These are phyloP conservation scores for Puma concolor DNA, from an alignment of 2,113 vertebrate genomes.

Conservation along the genomic window DNA sequence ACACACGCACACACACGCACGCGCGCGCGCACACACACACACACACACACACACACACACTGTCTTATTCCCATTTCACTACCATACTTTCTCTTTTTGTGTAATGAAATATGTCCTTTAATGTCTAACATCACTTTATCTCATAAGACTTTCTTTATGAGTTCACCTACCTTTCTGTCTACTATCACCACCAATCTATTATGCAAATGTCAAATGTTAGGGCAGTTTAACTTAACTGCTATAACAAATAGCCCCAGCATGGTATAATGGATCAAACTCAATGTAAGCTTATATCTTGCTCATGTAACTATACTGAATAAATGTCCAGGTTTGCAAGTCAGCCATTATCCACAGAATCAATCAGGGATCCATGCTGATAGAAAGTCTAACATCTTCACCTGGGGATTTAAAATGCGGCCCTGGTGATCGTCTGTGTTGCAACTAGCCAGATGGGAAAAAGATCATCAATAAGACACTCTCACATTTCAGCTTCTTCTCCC, in stretches of 20 bases:
- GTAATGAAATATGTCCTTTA: background rate
- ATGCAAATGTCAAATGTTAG: background rate
- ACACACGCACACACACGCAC: background rate
- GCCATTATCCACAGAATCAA: background rate
- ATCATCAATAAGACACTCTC: background rate
- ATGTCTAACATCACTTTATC: background rate
- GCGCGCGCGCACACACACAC: no score
- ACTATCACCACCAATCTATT: background rate
- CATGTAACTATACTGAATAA: background rate
- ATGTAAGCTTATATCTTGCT: background rate
- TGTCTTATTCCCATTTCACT: background rate
- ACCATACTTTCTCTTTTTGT: background rate
- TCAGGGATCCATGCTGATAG: background rate
- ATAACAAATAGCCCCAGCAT: background rate
- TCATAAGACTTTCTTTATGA: background rate
- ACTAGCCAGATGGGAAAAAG: background rate
- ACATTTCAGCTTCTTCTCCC: background rate
- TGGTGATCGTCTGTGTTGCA: background rate
- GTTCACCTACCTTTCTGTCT: background rate
- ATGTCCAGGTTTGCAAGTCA: background rate
- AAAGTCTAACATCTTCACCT: background rate
- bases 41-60: background rate
- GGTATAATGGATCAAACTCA: background rate
- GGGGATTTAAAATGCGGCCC: background rate
- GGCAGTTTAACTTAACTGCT: background rate